These are phyloP conservation scores for Ciconia maguari DNA, from an alignment of 2,113 vertebrate species.

Conservation along the genomic window DNA sequence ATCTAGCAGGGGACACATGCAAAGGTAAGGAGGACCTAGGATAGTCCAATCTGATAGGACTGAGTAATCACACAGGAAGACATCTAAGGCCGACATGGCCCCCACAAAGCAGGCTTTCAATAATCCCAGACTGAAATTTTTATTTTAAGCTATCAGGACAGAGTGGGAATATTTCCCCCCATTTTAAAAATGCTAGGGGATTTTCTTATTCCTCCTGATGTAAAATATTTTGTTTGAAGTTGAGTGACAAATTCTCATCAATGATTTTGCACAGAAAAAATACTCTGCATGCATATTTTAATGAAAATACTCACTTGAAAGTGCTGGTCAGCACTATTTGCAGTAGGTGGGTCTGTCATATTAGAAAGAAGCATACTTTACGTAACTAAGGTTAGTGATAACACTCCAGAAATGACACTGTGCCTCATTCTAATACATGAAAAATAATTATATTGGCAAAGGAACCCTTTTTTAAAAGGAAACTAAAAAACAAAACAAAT, in stretches of 20 bases:
- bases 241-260: not conserved
- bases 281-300: not conserved
- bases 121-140: not conserved
- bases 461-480: not conserved
- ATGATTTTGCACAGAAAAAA: not conserved
- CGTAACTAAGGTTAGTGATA: not conserved
- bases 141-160: not conserved
- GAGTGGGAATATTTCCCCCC: not conserved
- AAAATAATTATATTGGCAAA: not conserved
- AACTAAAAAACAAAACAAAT: not conserved
- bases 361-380: not conserved
- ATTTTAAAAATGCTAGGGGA: not conserved
- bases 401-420: not conserved
- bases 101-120: not conserved
- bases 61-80: not conserved
- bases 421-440: not conserved
- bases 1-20: not conserved
- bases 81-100: not conserved
- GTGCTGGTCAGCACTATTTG: not conserved
- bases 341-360: not conserved
- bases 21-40: not conserved
- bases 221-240: not conserved
- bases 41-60: rapidly evolving
- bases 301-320: not conserved
- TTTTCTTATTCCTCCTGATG: not conserved